These are phyloP conservation scores for Silurus meridionalis DNA, from an alignment of 2,113 vertebrate species.

Conservation along the genomic window DNA sequence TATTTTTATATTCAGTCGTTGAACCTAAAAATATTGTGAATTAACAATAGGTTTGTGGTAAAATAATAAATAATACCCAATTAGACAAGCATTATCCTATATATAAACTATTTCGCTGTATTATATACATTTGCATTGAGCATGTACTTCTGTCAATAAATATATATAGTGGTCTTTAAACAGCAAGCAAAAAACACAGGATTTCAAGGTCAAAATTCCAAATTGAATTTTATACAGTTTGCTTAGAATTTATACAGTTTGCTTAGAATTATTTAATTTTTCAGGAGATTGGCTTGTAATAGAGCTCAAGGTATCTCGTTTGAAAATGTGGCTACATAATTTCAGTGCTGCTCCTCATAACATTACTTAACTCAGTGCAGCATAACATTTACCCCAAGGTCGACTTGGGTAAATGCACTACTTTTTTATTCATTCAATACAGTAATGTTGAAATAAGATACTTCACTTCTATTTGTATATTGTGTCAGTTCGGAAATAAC, in stretches of 20 bases:
- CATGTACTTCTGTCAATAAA: neutral
- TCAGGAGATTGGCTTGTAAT: neutral
- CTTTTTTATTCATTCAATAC: neutral
- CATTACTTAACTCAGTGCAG: neutral
- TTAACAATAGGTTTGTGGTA: neutral
- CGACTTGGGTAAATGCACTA: neutral
- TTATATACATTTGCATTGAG: neutral
- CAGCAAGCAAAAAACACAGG: neutral
- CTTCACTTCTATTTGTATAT: neutral
- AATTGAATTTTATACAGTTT: neutral
- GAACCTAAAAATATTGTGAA: neutral
- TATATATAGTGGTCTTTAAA: neutral
- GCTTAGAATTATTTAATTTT: neutral
- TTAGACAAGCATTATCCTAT: too few relatives aligned
- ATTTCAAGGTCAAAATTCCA: neutral
- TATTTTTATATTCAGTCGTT: neutral
- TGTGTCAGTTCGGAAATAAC: slow-evolving; percentile 12
- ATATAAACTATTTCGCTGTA: neutral
- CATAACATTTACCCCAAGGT: neutral
- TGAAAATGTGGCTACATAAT: neutral
- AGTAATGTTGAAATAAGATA: neutral
- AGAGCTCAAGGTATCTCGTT: neutral
- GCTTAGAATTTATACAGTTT: neutral
- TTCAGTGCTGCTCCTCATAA: neutral
- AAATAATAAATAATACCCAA: neutral